Conservation (phyloP, 2,113 vertebrate species). For the Ivindomyrus marchei region DNA sequence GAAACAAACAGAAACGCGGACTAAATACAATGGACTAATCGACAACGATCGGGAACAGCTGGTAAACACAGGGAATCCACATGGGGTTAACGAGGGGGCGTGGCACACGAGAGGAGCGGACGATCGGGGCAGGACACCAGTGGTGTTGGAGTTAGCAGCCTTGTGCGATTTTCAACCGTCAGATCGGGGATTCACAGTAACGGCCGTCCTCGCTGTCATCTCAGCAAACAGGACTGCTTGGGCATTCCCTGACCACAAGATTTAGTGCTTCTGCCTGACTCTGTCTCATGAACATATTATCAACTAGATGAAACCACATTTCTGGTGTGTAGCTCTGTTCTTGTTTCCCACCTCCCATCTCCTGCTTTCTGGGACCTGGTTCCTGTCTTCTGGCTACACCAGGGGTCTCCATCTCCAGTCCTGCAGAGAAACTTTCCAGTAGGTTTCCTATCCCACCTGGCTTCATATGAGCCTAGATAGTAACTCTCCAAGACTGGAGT, state of each 20-base stretch:
- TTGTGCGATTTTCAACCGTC: background rate
- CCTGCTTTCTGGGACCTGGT: background rate
- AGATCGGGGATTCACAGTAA: background rate
- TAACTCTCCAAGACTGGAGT: background rate
- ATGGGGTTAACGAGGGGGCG: too few relatives aligned
- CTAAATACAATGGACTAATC: too few relatives aligned
- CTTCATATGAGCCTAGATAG: background rate
- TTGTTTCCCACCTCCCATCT: background rate
- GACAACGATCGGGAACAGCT: too few relatives aligned
- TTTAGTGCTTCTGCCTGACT: background rate
- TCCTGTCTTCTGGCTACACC: background rate
- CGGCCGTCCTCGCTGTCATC: background rate
- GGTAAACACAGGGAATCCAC: too few relatives aligned
- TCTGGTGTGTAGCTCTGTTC: background rate
- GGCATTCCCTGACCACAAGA: background rate
- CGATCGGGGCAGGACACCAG: too few relatives aligned
- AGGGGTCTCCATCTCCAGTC: background rate
- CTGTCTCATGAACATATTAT: background rate
- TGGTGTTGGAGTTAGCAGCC: background rate
- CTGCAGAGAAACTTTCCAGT: background rate
- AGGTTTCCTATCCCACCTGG: background rate
- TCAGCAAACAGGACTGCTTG: background rate
- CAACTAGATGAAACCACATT: background rate
- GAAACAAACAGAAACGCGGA: too few relatives aligned
- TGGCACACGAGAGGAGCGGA: too few relatives aligned